Evolutionary conservation across 2,113 vertebrate species (phyloP).

Genomic region (Carassius carassius): DNA sequence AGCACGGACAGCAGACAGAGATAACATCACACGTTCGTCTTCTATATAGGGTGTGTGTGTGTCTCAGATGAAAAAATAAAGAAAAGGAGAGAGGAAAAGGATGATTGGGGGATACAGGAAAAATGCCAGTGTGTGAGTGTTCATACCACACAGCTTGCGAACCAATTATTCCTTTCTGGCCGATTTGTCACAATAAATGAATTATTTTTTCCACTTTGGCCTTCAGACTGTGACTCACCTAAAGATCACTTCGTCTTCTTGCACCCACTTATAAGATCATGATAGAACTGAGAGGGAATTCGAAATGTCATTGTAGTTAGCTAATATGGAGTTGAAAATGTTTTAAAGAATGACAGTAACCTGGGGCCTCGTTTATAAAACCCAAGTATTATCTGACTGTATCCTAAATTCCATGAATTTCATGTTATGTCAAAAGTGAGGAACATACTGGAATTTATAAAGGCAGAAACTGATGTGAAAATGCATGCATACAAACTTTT

Average conservation of each 20-base stretch:
- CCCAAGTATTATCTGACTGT: neutral
- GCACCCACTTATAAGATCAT: slow-evolving; percentile 24
- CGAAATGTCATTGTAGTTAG: slow-evolving; percentile 1
- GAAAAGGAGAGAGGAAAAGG: slow-evolving; percentile 21
- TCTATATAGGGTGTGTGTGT: slow-evolving; percentile 43
- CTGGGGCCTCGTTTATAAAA: neutral
- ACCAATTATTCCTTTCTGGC: slow-evolving; percentile 31
- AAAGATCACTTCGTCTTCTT: neutral
- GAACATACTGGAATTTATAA: too few species aligned
- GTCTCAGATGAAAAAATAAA: slow-evolving; percentile 21
- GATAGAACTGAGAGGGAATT: slow-evolving; percentile 1
- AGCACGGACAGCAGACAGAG: slow-evolving; percentile 61
- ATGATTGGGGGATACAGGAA: slow-evolving; percentile 33
- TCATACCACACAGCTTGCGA: neutral
- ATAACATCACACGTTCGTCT: slow-evolving; percentile 53
- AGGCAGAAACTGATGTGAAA: neutral
- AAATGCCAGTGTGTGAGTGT: slow-evolving; percentile 10
- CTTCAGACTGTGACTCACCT: slow-evolving; percentile 45
- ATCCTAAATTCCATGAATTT: neutral
- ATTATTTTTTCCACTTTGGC: slow-evolving; percentile 30
- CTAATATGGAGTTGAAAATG: neutral
- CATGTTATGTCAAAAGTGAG: neutral
- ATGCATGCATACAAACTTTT: neutral
- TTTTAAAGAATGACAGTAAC: neutral
- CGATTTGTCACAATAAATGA: slow-evolving; percentile 39